Percentiles rank a stretch among this genome's conserved stretches.
Conservation (phyloP, 1,140 invertebrate species). For the Panonychus citri region DNA sequence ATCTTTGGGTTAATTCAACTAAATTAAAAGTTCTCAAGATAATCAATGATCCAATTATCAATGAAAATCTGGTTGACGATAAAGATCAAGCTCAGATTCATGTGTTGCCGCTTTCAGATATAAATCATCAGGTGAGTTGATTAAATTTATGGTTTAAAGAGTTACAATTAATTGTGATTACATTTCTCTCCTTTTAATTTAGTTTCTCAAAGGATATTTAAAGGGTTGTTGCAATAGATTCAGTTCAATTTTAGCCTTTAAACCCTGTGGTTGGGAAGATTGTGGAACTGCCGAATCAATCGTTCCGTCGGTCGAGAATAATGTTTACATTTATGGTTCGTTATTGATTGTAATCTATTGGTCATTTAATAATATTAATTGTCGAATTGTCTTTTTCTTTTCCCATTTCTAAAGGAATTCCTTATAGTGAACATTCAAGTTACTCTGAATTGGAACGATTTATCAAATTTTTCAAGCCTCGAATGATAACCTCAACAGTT, state of each 20-base stretch:
- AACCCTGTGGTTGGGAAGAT: conserved; percentile 40
- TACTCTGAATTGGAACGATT: conserved; percentile 39
- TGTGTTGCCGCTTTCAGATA: conserved; percentile 34
- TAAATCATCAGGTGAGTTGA: conserved; percentile 29
- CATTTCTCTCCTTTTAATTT: no score
- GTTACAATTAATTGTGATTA: no score
- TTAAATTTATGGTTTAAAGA: no score
- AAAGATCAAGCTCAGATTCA: conserved; percentile 29
- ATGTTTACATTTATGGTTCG: conserved; percentile 34
- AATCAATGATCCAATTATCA: conserved; percentile 23
- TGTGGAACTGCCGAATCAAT: conserved; percentile 19
- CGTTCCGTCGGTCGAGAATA: conserved; percentile 24
- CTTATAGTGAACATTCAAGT: conserved; percentile 47
- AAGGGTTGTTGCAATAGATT: conserved; percentile 21
- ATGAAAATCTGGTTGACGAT: conserved; percentile 18
- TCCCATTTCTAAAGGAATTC: conserved; percentile 29
- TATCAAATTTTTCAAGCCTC: conserved; percentile 34
- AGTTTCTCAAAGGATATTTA: conserved; percentile 22
- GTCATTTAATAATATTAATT: background rate
- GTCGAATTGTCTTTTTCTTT: background rate
- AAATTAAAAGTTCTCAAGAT: conserved; percentile 28
- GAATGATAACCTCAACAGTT: conserved; percentile 37
- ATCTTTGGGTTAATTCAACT: conserved; percentile 31
- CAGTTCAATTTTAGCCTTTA: conserved; percentile 33
- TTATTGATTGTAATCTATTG: background rate